phyloP scores from a whole-genome alignment of 2,888 invertebrate genomes.

The Temnothorax rugatulus region DNA sequence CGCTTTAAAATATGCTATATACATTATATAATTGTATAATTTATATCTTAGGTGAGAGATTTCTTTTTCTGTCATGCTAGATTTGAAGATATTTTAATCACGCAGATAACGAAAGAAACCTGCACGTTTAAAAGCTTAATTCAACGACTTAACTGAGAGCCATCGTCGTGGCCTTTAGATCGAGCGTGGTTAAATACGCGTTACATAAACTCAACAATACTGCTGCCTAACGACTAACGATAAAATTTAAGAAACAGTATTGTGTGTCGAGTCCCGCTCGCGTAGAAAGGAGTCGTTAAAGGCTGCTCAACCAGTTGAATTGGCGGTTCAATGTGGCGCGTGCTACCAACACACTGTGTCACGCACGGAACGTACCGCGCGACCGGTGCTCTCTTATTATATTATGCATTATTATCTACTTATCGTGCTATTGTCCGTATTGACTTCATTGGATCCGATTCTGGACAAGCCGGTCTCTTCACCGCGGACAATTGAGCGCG shows the following conservation, averaged over 20 bases:
- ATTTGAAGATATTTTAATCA: neutral
- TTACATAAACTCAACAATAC: conserved; percentile 75
- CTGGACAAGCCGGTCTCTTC: conserved; percentile 63
- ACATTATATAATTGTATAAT: neutral
- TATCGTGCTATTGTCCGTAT: conserved; percentile 83
- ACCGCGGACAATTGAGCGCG: conserved; percentile 66
- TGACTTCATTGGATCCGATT: conserved; percentile 82
- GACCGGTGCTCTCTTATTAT: conserved; percentile 81
- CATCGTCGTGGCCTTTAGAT: conserved; percentile 65
- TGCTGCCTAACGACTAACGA: conserved; percentile 72
- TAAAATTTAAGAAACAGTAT: conserved; percentile 77
- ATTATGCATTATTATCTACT: conserved; percentile 84
- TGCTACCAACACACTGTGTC: conserved; percentile 78
- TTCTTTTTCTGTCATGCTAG: neutral
- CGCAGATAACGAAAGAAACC: conserved; percentile 6
- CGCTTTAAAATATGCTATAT: neutral
- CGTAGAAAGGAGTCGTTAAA: conserved; percentile 77
- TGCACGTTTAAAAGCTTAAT: conserved; percentile 17
- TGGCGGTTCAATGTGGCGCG: conserved; percentile 80
- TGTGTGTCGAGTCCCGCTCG: conserved; percentile 69
- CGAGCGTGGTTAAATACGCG: conserved; percentile 66
- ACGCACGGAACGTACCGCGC: conserved; percentile 63
- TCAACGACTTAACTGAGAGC: conserved; percentile 27
- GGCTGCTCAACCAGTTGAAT: conserved; percentile 78
- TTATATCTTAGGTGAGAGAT: neutral